phyloP scores from a whole-genome alignment of 2,797 vertebrate species.

The Novumbra hubbsi region DNA sequence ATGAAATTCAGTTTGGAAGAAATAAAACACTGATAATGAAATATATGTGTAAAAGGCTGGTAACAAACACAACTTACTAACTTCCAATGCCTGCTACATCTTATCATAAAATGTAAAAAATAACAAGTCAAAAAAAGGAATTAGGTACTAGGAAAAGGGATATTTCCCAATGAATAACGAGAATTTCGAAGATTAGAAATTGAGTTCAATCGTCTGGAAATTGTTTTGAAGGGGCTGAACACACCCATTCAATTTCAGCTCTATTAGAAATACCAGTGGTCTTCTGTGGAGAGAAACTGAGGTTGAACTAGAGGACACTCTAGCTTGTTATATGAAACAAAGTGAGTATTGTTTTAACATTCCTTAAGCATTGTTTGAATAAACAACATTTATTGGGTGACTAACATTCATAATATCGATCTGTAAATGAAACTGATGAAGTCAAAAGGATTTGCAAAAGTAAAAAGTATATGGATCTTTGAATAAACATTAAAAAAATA shows the following conservation, averaged over 20 bases:
- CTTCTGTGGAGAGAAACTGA: not conserved
- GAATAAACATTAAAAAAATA: constrained; percentile 6
- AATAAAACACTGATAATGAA: no score
- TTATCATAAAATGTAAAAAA: no score
- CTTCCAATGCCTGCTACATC: no score
- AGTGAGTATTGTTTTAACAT: not conserved
- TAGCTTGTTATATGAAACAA: not conserved
- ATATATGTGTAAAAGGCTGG: no score
- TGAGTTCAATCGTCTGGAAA: no score
- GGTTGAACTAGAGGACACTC: not conserved
- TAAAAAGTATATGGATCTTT: not conserved
- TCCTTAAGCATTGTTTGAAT: not conserved
- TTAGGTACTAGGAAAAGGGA: not conserved
- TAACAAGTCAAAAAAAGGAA: no score
- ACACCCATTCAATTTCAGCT: not conserved
- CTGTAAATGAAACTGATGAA: constrained; percentile 2
- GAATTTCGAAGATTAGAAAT: constrained; percentile 12
- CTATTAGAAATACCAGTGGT: constrained; percentile 16
- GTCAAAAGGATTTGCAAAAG: not conserved
- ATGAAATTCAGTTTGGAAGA: no score
- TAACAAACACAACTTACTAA: no score
- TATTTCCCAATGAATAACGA: not conserved
- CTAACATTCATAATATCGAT: not conserved
- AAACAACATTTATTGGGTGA: constrained; percentile 1
- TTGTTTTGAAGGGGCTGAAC: not conserved